A percentile compares a stretch with the other conserved stretches of the same genome.
Evolutionary conservation across 2,888 invertebrate species (phyloP).

Genomic region (Agonum fuliginosum): DNA sequence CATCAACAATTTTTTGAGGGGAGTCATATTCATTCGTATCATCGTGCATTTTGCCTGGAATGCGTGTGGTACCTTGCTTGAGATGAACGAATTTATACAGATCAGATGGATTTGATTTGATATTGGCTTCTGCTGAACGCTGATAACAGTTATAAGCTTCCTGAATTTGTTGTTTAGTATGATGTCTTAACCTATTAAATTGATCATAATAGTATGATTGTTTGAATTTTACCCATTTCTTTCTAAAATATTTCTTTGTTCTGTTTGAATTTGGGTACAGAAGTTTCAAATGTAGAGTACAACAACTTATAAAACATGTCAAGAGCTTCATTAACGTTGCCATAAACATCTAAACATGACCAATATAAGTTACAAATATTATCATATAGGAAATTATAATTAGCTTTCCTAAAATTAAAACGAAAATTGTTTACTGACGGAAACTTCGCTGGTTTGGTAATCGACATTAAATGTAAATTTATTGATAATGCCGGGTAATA

Average conservation of each 20-base stretch:
- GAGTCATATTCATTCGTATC: background rate
- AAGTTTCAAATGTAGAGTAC: background rate
- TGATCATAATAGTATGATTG: background rate
- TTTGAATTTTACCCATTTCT: background rate
- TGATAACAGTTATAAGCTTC: background rate
- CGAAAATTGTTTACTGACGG: background rate
- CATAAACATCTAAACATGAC: background rate
- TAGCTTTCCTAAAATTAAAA: background rate
- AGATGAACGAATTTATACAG: background rate
- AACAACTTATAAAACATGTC: background rate
- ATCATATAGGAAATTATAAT: background rate
- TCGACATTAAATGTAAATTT: background rate
- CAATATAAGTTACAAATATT: constrained; percentile 5
- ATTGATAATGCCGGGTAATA: background rate
- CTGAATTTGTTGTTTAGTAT: background rate
- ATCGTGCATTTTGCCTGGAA: background rate
- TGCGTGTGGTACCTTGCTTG: background rate
- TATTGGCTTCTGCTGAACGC: background rate
- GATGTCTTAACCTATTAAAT: background rate
- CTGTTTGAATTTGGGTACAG: background rate
- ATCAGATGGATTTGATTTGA: background rate
- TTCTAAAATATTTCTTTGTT: background rate
- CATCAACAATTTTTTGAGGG: background rate
- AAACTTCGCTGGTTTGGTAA: background rate
- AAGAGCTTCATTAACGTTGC: background rate